These are phyloP conservation scores for Brachycybe producta DNA, from an alignment of 2,888 invertebrate genomes.

Conservation along the genomic window DNA sequence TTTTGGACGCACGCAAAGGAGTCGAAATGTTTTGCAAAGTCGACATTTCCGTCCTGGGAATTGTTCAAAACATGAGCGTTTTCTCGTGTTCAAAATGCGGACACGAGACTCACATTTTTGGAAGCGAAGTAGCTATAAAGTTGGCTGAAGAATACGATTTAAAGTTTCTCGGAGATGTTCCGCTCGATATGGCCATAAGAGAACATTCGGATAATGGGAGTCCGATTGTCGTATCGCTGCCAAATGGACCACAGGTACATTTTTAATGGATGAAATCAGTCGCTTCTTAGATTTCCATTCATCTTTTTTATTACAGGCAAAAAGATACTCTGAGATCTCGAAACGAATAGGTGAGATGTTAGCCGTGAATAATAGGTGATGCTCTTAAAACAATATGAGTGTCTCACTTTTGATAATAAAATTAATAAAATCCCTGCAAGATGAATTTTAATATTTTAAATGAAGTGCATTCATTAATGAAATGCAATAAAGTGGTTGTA, in stretches of 20 bases:
- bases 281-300: too few relatives aligned
- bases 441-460: too few relatives aligned
- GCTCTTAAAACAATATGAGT: too few relatives aligned
- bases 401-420: too few relatives aligned
- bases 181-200: conserved; percentile 1
- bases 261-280: too few relatives aligned
- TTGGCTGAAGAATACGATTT: conserved; percentile 41
- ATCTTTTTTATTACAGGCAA: too few relatives aligned
- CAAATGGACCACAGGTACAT: conserved; percentile 5
- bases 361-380: too few relatives aligned
- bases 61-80: conserved; percentile 81
- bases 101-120: conserved; percentile 57
- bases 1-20: conserved; percentile 73
- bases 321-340: too few relatives aligned
- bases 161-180: conserved; percentile 34
- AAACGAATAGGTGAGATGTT: too few relatives aligned
- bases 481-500: too few relatives aligned
- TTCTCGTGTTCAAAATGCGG: conserved; percentile 65
- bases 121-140: conserved; percentile 44
- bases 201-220: conserved; percentile 7
- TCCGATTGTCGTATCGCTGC: conserved; percentile 7
- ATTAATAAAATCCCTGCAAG: too few relatives aligned
- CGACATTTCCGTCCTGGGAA: conserved; percentile 67
- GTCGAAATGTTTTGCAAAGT: conserved; percentile 77
- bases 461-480: too few relatives aligned